phyloP scores from a whole-genome alignment of 1,140 invertebrate species.

The Laupala kohalensis region DNA sequence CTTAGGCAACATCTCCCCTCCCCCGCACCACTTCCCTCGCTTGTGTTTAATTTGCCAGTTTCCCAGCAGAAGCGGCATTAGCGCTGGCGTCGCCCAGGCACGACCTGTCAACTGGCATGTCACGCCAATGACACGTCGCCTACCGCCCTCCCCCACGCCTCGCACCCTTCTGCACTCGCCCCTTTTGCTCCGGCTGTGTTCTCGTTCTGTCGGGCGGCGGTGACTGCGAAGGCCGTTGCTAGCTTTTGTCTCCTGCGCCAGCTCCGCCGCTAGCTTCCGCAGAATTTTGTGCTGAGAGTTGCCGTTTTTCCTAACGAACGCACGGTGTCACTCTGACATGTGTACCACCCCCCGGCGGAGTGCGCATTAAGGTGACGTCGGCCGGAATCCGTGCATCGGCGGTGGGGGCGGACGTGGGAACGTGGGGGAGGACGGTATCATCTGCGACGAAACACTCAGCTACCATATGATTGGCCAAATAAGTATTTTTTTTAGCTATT shows the following conservation, averaged over 20 bases:
- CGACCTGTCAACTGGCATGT: not conserved
- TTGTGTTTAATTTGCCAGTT: slow-evolving; percentile 6
- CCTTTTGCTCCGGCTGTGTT: not conserved
- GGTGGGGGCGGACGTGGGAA: too few relatives aligned
- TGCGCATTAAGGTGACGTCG: not conserved
- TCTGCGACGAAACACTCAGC: too few relatives aligned
- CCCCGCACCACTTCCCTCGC: not conserved
- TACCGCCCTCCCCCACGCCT: not conserved
- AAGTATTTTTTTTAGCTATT: too few relatives aligned
- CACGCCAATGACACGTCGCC: not conserved
- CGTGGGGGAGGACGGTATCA: too few relatives aligned
- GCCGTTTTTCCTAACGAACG: slow-evolving; percentile 8
- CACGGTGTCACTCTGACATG: slow-evolving; percentile 4
- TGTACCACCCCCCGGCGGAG: slow-evolving; percentile 1
- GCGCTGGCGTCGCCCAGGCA: slow-evolving; percentile 8
- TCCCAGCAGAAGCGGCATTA: not conserved
- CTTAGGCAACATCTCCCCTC: not conserved
- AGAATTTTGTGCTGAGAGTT: slow-evolving; percentile 5
- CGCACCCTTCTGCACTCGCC: too few relatives aligned
- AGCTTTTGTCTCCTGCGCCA: too few relatives aligned
- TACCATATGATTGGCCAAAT: too few relatives aligned
- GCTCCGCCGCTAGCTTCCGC: too few relatives aligned
- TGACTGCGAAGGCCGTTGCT: not conserved
- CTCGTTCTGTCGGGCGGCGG: not conserved
- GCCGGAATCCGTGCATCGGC: not conserved